phyloP scores from a whole-genome alignment of 2,797 vertebrate species.

The Anabas testudineus region DNA sequence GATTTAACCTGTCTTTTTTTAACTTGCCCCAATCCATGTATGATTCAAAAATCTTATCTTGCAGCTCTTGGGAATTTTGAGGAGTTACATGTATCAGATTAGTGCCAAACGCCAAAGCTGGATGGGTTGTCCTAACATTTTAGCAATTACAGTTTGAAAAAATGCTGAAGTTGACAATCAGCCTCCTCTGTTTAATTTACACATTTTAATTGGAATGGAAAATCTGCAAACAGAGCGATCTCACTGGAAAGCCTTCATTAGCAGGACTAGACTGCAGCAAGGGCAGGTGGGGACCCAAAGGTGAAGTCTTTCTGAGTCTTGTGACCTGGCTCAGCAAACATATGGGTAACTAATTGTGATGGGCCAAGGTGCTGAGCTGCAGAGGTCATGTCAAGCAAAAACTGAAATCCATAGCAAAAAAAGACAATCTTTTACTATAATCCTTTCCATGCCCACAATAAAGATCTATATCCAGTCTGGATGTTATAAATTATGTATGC shows the following conservation, averaged over 20 bases:
- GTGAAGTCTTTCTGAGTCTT: slow-evolving; percentile 63
- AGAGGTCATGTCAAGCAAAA: slow-evolving; percentile 68
- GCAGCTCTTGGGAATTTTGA: not conserved
- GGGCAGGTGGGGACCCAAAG: slow-evolving; percentile 66
- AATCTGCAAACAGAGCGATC: slow-evolving; percentile 62
- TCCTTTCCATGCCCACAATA: slow-evolving; percentile 33
- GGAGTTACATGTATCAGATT: slow-evolving; percentile 20
- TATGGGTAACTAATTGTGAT: slow-evolving; percentile 83
- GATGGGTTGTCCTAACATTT: slow-evolving; percentile 23
- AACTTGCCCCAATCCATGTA: too few species aligned
- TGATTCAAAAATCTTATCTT: slow-evolving; percentile 9
- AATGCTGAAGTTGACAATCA: slow-evolving; percentile 67
- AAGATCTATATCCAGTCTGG: slow-evolving; percentile 22
- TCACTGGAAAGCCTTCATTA: slow-evolving; percentile 81
- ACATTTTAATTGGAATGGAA: slow-evolving; percentile 85
- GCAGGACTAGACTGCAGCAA: slow-evolving; percentile 59
- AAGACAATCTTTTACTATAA: slow-evolving; percentile 37
- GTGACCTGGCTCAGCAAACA: slow-evolving; percentile 72
- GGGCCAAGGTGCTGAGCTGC: slow-evolving; percentile 62
- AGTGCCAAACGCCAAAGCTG: too few species aligned
- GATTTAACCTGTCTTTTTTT: not conserved
- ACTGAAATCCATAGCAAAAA: slow-evolving; percentile 60
- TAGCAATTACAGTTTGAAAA: slow-evolving; percentile 16
- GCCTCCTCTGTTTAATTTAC: slow-evolving; percentile 78
- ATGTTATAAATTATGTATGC: slow-evolving; percentile 55